These are phyloP conservation scores for Tetropium fuscum DNA, from an alignment of 2,888 invertebrate genomes.

Conservation along the genomic window DNA sequence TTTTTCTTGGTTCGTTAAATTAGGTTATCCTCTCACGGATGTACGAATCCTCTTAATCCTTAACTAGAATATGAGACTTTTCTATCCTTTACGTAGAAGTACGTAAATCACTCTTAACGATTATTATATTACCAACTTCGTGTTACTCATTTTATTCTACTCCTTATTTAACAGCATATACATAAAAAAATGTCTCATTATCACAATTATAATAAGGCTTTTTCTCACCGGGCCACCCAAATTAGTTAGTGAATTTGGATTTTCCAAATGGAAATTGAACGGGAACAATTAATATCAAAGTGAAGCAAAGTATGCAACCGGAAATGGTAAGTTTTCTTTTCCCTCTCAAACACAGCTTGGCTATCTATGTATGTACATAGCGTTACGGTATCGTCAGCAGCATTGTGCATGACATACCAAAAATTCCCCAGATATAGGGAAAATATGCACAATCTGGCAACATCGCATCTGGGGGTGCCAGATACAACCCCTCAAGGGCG, in stretches of 20 bases:
- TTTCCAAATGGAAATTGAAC: slow-evolving; percentile 7
- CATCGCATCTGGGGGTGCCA: no score
- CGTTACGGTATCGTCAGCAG: no score
- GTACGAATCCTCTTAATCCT: slow-evolving; percentile 1
- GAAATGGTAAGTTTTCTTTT: no score
- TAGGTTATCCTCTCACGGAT: no score
- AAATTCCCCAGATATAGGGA: no score
- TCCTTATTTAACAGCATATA: slow-evolving; percentile 19
- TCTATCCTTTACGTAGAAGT: slow-evolving; percentile 1
- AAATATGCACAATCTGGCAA: no score
- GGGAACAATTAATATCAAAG: not conserved
- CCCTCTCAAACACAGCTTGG: no score
- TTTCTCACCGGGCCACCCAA: slow-evolving; percentile 29
- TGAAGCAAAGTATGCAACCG: no score
- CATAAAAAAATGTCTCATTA: slow-evolving; percentile 45
- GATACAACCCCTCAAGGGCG: no score
- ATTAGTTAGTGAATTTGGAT: slow-evolving; percentile 41
- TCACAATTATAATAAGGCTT: slow-evolving; percentile 59
- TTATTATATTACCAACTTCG: slow-evolving; percentile 1
- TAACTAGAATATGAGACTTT: not conserved
- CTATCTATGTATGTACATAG: no score
- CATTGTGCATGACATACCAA: no score
- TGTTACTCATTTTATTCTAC: slow-evolving; percentile 10
- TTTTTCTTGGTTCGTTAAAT: slow-evolving; percentile 22
- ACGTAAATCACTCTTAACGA: slow-evolving; percentile 11